Evolutionary conservation across 2,113 vertebrate species (phyloP).

Genomic region (Plecturocebus donacophilus): DNA sequence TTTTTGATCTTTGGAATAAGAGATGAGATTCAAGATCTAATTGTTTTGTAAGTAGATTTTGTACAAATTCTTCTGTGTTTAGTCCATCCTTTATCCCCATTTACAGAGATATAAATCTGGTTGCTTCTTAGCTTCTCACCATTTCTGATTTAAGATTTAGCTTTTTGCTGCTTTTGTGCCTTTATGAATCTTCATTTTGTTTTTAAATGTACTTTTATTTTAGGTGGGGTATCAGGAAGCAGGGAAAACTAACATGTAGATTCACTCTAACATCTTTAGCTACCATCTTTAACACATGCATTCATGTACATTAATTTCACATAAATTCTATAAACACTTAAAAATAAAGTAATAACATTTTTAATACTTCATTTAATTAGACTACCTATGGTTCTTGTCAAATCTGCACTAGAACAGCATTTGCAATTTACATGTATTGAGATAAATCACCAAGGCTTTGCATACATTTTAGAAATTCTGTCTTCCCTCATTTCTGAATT

Average conservation of each 20-base stretch:
- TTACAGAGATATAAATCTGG: neutral
- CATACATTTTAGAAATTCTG: conserved; percentile 27
- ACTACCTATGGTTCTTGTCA: neutral
- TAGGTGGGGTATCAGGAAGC: neutral
- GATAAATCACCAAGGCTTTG: neutral
- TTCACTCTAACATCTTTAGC: neutral
- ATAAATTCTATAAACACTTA: neutral
- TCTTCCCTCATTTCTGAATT: neutral
- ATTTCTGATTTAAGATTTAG: neutral
- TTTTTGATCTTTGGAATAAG: neutral
- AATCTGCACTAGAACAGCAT: neutral
- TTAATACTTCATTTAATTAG: neutral
- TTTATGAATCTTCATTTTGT: neutral
- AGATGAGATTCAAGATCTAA: conserved; percentile 13
- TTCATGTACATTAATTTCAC: neutral
- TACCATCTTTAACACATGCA: neutral
- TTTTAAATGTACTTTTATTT: conserved; percentile 18
- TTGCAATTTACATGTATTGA: neutral
- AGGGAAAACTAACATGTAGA: neutral
- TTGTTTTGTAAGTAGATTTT: neutral
- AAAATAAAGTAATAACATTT: neutral
- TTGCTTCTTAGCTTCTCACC: neutral
- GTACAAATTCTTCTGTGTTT: neutral
- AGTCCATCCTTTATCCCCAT: neutral
- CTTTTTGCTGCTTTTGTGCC: neutral